Base-by-base conservation (phyloP, 2,113 vertebrate species). In the Boulengeromyrus knoepffleri region DNA sequence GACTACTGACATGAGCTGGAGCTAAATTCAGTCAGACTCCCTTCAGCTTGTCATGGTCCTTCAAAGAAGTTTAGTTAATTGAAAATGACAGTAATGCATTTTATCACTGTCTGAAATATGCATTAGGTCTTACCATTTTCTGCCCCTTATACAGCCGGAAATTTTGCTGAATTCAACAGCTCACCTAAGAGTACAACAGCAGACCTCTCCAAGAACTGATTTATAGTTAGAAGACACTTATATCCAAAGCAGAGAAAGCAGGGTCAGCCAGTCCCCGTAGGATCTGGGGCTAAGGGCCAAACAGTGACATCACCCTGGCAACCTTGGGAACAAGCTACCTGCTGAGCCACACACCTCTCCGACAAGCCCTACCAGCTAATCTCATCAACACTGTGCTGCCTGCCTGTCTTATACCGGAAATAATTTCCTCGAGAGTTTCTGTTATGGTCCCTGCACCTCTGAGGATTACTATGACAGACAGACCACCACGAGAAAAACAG, bases 21-120 rank as follows among this genome's bases (percentile, higher is more conserved):
- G 50, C 85, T 87, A 24, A 87, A 52, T 13, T 5, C 19, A 85
- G 36, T 85, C n/a, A 52, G 49, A 87, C 15, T 87, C 86, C 12
- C 15, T 56, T 52, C 47, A 56, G 87, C 36, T 21, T 87, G 85
- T 52, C 49, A 87, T 19, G 24, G 53, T 62, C 31, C 47, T 27
- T 88, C 53, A 87, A n/a, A n/a, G 21, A n/a, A 58, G 56, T 87
- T 53, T 53, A 45, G 36, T 46, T 88, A 88, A 88, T 46, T 62
- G 56, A 88, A 88, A 58, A 62, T 88, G 27, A 62, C 19, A 13
- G n/a, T 39, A 46, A 45, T 62, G 6, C 17, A 62, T 88, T 88
- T 88, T 45, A 45, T 88, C 39, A 24, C 8, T 62, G 56, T 66
- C 19, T 45, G 39, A 46, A 62, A 42, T 31, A 62, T n/a, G 7